Evolutionary conservation across 2,113 vertebrate species (phyloP).

Genomic region (Phrynosoma blainvillii): DNA sequence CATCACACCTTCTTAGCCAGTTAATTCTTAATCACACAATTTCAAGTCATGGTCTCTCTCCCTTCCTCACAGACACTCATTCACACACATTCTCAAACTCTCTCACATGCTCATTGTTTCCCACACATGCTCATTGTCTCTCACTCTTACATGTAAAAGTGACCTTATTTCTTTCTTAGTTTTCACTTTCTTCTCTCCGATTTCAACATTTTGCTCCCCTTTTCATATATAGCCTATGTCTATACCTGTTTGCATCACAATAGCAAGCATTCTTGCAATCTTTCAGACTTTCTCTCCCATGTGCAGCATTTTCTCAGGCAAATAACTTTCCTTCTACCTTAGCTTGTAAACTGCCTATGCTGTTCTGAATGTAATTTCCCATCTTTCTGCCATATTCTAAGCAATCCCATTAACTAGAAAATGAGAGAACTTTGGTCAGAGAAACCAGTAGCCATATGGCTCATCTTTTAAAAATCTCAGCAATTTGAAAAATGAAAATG

Average conservation of each 20-base stretch:
- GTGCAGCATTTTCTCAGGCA: slow-evolving; percentile 24
- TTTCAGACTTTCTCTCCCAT: slow-evolving; percentile 16
- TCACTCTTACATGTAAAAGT: background rate
- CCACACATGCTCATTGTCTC: background rate
- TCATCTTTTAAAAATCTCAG: slow-evolving; percentile 57
- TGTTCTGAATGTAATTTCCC: slow-evolving; percentile 48
- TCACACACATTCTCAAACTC: too few relatives aligned
- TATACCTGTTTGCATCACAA: slow-evolving; percentile 3
- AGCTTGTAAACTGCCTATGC: background rate
- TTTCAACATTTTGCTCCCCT: background rate
- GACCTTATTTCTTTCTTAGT: background rate
- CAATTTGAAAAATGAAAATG: slow-evolving; percentile 62
- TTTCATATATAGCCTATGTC: background rate
- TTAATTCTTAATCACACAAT: too few relatives aligned
- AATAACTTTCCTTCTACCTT: background rate
- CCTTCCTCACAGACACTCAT: too few relatives aligned
- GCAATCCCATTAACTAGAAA: slow-evolving; percentile 45
- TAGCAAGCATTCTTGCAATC: background rate
- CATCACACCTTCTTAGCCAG: too few relatives aligned
- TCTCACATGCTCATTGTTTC: background rate
- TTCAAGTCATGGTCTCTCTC: too few relatives aligned
- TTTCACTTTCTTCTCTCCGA: slow-evolving; percentile 7
- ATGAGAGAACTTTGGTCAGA: slow-evolving; percentile 42
- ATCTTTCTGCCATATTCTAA: slow-evolving; percentile 34
- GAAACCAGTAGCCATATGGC: slow-evolving; percentile 55